These are phyloP conservation scores for Xyliphius kryptos DNA, from an alignment of 2,113 vertebrate species.

Conservation along the genomic window DNA sequence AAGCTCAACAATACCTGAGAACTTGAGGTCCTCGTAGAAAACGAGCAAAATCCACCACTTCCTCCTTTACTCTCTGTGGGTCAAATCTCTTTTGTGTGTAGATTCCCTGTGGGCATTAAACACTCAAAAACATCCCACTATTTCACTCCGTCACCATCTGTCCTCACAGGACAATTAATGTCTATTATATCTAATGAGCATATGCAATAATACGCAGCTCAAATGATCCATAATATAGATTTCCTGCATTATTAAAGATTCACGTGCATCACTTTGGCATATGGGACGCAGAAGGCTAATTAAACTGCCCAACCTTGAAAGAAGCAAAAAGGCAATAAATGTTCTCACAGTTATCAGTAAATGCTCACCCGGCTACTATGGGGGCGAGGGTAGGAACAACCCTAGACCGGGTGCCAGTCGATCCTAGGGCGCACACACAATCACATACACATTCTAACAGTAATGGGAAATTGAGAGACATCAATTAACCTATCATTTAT, in stretches of 20 bases:
- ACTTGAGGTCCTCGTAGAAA: conserved; percentile 97
- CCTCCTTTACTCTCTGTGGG: conserved; percentile 89
- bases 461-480: no score
- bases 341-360: conserved; percentile 8
- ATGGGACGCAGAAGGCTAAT: conserved; percentile 27
- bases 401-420: no score
- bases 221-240: conserved; percentile 33
- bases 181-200: conserved; percentile 16
- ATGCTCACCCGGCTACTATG: no score
- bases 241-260: conserved; percentile 25
- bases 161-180: conserved; percentile 9
- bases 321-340: conserved; percentile 24
- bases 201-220: conserved; percentile 21
- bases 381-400: no score
- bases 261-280: conserved; percentile 25
- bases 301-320: conserved; percentile 17
- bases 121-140: conserved; percentile 10
- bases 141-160: not conserved
- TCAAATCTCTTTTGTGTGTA: conserved; percentile 89
- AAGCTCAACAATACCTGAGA: conserved; percentile 80
- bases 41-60: conserved; percentile 93
- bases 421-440: no score
- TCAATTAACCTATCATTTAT: no score
- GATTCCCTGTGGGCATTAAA: conserved; percentile 70
- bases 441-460: no score